Percentiles rank a stretch among this genome's conserved stretches.
These are phyloP conservation scores for Venusia cambrica DNA, from an alignment of 2,888 invertebrate species.

Conservation along the genomic window DNA sequence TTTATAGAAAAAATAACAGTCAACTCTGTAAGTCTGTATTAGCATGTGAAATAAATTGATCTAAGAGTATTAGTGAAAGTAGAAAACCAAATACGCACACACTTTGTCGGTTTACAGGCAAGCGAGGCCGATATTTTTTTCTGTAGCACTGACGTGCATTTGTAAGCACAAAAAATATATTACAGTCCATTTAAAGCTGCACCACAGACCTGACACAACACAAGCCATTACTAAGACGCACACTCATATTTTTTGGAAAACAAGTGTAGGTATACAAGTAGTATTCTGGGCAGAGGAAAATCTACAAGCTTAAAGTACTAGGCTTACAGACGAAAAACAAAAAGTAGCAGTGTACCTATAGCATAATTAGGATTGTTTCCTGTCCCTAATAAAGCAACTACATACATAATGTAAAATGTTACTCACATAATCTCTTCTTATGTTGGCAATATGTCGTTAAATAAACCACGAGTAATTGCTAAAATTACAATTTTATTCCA, in stretches of 20 bases:
- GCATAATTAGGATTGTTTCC: too few species aligned
- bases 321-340: constrained; percentile 7
- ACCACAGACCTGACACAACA: too few species aligned
- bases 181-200: too few species aligned
- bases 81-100: too few species aligned
- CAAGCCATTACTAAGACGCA: background rate
- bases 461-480: constrained; percentile 47
- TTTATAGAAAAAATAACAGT: too few species aligned
- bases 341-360: constrained; percentile 47
- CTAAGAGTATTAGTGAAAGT: too few species aligned
- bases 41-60: too few species aligned
- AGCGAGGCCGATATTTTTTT: too few species aligned
- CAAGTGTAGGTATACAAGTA: background rate
- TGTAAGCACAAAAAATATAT: too few species aligned
- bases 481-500: constrained; percentile 72
- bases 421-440: constrained; percentile 57
- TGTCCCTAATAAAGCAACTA: constrained; percentile 54
- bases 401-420: constrained; percentile 47
- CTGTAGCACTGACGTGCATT: too few species aligned
- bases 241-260: constrained; percentile 1
- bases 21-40: too few species aligned
- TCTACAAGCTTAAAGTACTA: constrained; percentile 13
- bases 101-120: too few species aligned
- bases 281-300: constrained; percentile 4
- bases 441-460: constrained; percentile 35